Percentiles rank a stretch among this genome's conserved stretches.
phyloP scores from a whole-genome alignment of 2,888 invertebrate genomes.

The Saturnia pavonia region DNA sequence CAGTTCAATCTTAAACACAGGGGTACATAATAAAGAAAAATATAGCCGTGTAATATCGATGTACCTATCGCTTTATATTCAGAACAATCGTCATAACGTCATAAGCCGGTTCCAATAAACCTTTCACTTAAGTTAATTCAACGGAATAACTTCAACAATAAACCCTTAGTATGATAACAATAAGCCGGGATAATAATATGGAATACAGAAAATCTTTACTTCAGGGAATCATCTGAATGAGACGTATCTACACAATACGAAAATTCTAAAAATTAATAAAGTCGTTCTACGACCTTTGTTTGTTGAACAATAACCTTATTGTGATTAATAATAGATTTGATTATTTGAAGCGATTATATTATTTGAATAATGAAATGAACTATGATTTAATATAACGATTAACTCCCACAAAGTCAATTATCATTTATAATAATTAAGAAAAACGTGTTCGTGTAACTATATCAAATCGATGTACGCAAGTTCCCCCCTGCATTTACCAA shows the following conservation, averaged over 20 bases:
- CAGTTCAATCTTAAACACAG: not conserved
- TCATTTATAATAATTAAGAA: too few species aligned
- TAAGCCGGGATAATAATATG: not conserved
- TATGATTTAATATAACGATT: not conserved
- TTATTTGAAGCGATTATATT: not conserved
- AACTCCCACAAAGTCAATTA: too few species aligned
- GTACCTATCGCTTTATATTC: not conserved
- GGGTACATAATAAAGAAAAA: not conserved
- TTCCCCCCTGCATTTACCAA: too few species aligned
- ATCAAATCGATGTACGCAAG: too few species aligned
- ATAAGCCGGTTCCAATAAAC: not conserved
- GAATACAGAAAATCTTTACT: not conserved
- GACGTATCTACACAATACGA: not conserved
- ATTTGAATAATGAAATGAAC: not conserved
- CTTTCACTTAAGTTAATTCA: not conserved
- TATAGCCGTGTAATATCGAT: not conserved
- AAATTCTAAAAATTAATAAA: not conserved
- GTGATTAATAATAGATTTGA: not conserved
- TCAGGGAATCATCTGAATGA: constrained; percentile 4
- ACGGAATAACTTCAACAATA: constrained; percentile 6
- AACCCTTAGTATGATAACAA: constrained; percentile 7
- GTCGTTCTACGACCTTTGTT: constrained; percentile 1
- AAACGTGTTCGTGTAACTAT: too few species aligned
- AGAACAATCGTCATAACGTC: not conserved
- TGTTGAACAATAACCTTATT: not conserved